Percentiles rank a stretch among this genome's conserved stretches.
Evolutionary conservation across 2,113 vertebrate species (phyloP).

Genomic region (Scortum barcoo): DNA sequence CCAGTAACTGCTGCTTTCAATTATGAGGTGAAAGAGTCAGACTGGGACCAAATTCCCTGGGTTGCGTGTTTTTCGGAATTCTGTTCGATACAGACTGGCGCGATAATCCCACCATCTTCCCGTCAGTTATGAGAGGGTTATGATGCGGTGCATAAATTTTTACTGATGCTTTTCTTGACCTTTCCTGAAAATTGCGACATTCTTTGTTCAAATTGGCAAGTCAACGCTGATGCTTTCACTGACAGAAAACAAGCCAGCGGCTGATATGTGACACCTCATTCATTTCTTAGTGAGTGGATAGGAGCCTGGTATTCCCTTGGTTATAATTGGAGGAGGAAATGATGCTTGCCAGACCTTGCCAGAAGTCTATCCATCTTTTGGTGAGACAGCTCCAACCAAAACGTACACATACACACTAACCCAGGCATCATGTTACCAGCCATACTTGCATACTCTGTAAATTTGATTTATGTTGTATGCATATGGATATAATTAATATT

Average conservation of each 20-base stretch:
- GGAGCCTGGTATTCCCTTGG: not conserved
- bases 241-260: not conserved
- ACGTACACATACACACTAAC: not conserved
- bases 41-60: not conserved
- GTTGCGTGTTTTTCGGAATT: not conserved
- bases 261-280: not conserved
- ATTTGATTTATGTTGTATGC: not conserved
- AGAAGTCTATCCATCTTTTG: not conserved
- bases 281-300: not conserved
- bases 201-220: not conserved
- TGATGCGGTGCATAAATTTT: not conserved
- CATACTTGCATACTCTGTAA: too few relatives aligned
- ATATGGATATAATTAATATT: too few relatives aligned
- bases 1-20: conserved; percentile 34
- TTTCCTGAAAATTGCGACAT: conserved; percentile 19
- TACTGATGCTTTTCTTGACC: too few relatives aligned
- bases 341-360: conserved; percentile 17
- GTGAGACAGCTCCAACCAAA: not conserved
- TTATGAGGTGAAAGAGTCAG: conserved; percentile 14
- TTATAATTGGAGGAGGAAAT: conserved; percentile 28
- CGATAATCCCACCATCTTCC: not conserved
- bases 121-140: not conserved
- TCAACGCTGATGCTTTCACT: not conserved
- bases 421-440: not conserved
- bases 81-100: not conserved